Evolutionary conservation across 2,113 vertebrate genomes (phyloP).

Genomic region (Sigmodon hispidus): DNA sequence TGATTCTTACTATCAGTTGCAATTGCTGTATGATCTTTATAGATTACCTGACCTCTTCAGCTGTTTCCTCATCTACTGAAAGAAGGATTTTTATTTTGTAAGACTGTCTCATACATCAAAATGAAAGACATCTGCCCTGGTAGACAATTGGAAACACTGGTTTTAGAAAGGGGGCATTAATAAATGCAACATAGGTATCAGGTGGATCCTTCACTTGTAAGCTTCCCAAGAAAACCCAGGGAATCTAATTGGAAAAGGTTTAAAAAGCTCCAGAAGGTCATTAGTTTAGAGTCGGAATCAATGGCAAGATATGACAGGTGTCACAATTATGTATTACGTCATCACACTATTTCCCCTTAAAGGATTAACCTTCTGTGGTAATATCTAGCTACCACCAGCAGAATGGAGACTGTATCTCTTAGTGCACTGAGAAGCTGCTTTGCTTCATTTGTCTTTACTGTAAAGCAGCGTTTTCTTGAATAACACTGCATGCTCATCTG

Average conservation of each 20-base stretch:
- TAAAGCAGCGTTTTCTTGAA: conserved; percentile 20
- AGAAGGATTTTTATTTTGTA: not conserved
- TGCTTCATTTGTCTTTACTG: conserved; percentile 39
- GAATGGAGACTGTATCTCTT: conserved; percentile 56
- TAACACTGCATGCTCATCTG: not conserved
- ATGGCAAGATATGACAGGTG: conserved; percentile 62
- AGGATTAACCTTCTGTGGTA: conserved; percentile 72
- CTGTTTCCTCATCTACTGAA: not conserved
- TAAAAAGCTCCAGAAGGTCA: conserved; percentile 39
- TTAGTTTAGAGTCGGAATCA: conserved; percentile 73
- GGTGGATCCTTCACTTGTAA: not conserved
- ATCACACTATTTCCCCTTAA: conserved; percentile 66
- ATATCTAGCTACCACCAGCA: conserved; percentile 63
- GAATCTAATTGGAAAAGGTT: conserved; percentile 52
- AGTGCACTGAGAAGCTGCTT: conserved; percentile 38
- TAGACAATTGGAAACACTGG: conserved; percentile 4
- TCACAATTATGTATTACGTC: conserved; percentile 66
- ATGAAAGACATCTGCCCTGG: not conserved
- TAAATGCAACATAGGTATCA: conserved; percentile 37
- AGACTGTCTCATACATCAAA: not conserved
- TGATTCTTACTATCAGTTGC: not conserved
- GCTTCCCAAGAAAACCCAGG: conserved; percentile 18
- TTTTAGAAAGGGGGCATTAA: conserved; percentile 15
- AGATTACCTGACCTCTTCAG: not conserved
- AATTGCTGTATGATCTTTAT: not conserved